Percentiles rank a stretch among this genome's conserved stretches.
Conservation (phyloP, 1,140 invertebrate genomes). For the Eurosta solidaginis region DNA sequence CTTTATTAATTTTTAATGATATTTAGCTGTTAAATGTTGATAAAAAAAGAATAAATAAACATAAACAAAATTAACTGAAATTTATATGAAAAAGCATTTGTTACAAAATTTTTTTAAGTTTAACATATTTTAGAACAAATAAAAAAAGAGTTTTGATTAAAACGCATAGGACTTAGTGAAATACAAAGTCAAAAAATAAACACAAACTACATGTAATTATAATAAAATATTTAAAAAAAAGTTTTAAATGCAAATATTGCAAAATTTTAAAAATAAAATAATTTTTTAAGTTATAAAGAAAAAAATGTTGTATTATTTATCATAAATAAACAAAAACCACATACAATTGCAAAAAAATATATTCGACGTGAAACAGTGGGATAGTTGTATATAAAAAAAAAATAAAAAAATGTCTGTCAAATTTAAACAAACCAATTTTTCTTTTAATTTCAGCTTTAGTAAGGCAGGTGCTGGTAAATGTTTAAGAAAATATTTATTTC, state of each 20-base stretch:
- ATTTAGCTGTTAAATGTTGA: neutral
- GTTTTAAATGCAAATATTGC: constrained; percentile 1
- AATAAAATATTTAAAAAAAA: constrained; percentile 13
- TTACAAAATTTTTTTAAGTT: neutral
- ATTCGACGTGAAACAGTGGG: neutral
- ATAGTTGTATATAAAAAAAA: constrained; percentile 4
- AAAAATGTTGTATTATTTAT: constrained; percentile 46
- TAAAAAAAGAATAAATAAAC: constrained; percentile 13
- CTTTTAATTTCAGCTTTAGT: constrained; percentile 31
- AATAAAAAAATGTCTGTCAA: neutral
- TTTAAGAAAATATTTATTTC: no score
- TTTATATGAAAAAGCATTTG: constrained; percentile 31
- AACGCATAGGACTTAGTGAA: neutral
- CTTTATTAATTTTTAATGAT: neutral
- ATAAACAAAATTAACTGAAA: constrained; percentile 10
- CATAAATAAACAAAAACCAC: constrained; percentile 23
- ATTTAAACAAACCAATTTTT: neutral
- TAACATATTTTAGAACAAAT: constrained; percentile 5
- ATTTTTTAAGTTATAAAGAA: constrained; percentile 51
- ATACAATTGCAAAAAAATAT: neutral
- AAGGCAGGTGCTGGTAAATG: no score
- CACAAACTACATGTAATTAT: constrained; percentile 13
- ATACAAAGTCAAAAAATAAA: constrained; percentile 6
- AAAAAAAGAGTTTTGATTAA: constrained; percentile 4
- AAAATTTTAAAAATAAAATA: constrained; percentile 40